Conservation (phyloP, 2,797 vertebrate species). For the Bradypodion ventrale region DNA sequence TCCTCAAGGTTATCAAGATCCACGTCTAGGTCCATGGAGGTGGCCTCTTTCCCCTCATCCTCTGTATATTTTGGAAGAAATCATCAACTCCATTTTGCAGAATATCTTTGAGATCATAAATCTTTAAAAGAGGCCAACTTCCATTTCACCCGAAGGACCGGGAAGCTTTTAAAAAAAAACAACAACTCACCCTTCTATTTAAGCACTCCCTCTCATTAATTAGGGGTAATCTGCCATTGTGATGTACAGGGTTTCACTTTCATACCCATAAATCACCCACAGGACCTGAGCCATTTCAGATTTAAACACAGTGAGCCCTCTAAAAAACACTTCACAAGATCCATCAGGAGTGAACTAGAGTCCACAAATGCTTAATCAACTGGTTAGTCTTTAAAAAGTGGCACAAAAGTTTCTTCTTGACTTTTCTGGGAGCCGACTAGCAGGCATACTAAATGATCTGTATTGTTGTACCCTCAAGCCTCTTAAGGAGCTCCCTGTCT, state of each 20-base stretch:
- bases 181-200: background rate
- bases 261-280: background rate
- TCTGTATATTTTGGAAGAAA: background rate
- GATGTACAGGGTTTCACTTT: no score
- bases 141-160: background rate
- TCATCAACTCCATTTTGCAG: background rate
- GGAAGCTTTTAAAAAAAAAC: constrained; percentile 1
- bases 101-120: background rate
- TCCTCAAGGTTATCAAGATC: no score
- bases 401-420: background rate
- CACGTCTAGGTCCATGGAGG: no score
- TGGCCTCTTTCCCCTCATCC: no score
- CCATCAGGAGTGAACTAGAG: background rate
- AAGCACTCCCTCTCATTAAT: background rate
- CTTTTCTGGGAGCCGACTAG: background rate
- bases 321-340: background rate
- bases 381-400: background rate
- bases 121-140: background rate
- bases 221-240: no score
- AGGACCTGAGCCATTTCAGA: background rate
- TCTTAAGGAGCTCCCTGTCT: no score
- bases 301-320: background rate
- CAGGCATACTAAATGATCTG: no score
- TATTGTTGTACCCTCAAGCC: background rate
- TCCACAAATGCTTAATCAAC: background rate